Conservation (phyloP, 1,140 invertebrate genomes). For the Anastatus disparis region DNA sequence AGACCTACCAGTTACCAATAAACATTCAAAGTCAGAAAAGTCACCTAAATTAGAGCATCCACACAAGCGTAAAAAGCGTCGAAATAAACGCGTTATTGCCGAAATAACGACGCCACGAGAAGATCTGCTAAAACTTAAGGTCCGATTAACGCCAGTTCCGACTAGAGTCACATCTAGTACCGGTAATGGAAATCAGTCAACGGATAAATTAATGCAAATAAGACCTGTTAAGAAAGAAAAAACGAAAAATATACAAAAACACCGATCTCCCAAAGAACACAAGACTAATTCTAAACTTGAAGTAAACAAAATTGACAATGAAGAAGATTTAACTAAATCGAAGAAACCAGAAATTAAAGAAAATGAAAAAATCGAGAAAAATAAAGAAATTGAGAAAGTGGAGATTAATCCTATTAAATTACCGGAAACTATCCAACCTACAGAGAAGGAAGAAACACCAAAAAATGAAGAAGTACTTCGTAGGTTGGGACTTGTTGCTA, state of each 20-base stretch:
- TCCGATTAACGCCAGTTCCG: constrained; percentile 58
- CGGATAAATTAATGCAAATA: constrained; percentile 57
- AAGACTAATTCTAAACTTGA: constrained; percentile 13
- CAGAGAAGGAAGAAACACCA: constrained; percentile 38
- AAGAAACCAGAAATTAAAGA: constrained; percentile 45
- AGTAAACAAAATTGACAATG: neutral
- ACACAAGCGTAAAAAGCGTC: constrained; percentile 57
- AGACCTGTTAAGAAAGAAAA: constrained; percentile 54
- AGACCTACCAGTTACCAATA: constrained; percentile 38
- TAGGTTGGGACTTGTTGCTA: constrained; percentile 54
- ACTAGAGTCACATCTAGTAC: constrained; percentile 51
- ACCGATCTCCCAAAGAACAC: neutral
- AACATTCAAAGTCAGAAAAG: constrained; percentile 44
- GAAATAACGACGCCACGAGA: constrained; percentile 61
- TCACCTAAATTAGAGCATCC: constrained; percentile 52
- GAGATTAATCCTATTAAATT: too few species aligned
- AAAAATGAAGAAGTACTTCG: constrained; percentile 59
- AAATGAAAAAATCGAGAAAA: neutral
- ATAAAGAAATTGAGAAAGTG: too few species aligned
- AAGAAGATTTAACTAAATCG: constrained; percentile 37
- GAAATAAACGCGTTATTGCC: constrained; percentile 61
- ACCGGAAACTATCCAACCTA: neutral
- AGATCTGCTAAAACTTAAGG: constrained; percentile 59
- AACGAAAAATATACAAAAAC: constrained; percentile 49
- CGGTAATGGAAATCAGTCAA: constrained; percentile 42